phyloP scores from a whole-genome alignment of 2,113 vertebrate species.

The Bos indicus region DNA sequence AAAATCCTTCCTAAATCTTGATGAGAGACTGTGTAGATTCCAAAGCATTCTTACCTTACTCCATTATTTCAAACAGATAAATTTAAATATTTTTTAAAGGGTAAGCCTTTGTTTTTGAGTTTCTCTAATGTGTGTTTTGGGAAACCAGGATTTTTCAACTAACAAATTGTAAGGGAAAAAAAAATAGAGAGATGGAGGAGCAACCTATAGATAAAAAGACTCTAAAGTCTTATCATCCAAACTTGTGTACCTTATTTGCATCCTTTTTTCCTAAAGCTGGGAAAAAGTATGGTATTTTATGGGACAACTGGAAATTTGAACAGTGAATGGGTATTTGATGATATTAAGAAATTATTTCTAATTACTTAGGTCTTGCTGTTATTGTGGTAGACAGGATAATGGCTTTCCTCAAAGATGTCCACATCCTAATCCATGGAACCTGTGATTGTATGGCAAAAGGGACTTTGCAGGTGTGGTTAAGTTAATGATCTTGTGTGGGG shows the following conservation, averaged over 20 bases:
- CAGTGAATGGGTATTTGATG: not conserved
- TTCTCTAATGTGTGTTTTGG: not conserved
- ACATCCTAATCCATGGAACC: not conserved
- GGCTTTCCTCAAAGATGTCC: not conserved
- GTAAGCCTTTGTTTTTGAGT: conserved; percentile 9
- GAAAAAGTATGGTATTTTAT: not conserved
- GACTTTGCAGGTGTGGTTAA: not conserved
- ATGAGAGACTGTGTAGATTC: not conserved
- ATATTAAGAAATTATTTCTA: not conserved
- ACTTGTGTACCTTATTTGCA: not conserved
- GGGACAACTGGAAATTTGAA: not conserved
- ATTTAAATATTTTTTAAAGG: conserved; percentile 9
- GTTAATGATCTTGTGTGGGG: not conserved
- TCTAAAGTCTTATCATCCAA: not conserved
- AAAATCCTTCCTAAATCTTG: not conserved
- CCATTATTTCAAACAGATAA: not conserved
- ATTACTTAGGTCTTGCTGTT: not conserved
- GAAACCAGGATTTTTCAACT: not conserved
- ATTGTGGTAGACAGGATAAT: not conserved
- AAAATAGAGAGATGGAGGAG: not conserved
- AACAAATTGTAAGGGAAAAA: not conserved
- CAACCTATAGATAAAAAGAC: not conserved
- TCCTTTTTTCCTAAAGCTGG: not conserved
- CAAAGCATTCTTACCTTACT: not conserved
- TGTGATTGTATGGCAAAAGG: not conserved